Percentiles rank a stretch among this genome's conserved stretches.
Conservation (phyloP, 1,140 invertebrate species). For the Anastrepha obliqua region DNA sequence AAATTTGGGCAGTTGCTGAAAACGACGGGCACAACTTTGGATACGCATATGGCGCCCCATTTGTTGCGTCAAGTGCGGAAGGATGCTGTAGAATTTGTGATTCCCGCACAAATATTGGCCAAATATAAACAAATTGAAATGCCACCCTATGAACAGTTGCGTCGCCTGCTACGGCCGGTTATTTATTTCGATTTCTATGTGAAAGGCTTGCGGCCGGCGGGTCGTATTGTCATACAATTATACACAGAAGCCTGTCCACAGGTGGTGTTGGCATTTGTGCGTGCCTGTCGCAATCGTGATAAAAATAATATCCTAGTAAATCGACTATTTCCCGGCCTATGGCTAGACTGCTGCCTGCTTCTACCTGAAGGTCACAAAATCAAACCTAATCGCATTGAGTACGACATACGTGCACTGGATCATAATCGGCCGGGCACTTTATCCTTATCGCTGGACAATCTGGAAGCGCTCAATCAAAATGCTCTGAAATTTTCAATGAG, state of each 20-base stretch:
- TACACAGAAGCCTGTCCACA: conserved; percentile 69
- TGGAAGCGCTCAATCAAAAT: conserved; percentile 58
- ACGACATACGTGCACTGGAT: conserved; percentile 58
- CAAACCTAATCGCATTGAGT: conserved; percentile 21
- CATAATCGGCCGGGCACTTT: conserved; percentile 68
- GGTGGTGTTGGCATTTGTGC: conserved; percentile 67
- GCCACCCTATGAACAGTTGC: conserved; percentile 56
- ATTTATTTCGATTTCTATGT: conserved; percentile 65
- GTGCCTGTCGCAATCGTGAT: conserved; percentile 60
- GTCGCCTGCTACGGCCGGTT: conserved; percentile 66
- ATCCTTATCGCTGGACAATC: conserved; percentile 66
- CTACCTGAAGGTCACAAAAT: conserved; percentile 50
- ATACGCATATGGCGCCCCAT: neutral
- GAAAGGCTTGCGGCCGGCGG: conserved; percentile 59
- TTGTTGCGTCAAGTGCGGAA: conserved; percentile 8
- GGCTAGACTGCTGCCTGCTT: conserved; percentile 64
- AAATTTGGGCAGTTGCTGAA: conserved; percentile 17
- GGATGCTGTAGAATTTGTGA: neutral
- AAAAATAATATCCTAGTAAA: conserved; percentile 48
- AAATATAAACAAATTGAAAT: conserved; percentile 18
- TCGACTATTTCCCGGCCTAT: conserved; percentile 64
- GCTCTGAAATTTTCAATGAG: conserved; percentile 65
- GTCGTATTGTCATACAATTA: conserved; percentile 64
- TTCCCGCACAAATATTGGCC: conserved; percentile 38
- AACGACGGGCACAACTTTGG: neutral